phyloP scores from a whole-genome alignment of 37 sponge, comb jelly and placozoan genomes.

The Haliclona indistincta region DNA sequence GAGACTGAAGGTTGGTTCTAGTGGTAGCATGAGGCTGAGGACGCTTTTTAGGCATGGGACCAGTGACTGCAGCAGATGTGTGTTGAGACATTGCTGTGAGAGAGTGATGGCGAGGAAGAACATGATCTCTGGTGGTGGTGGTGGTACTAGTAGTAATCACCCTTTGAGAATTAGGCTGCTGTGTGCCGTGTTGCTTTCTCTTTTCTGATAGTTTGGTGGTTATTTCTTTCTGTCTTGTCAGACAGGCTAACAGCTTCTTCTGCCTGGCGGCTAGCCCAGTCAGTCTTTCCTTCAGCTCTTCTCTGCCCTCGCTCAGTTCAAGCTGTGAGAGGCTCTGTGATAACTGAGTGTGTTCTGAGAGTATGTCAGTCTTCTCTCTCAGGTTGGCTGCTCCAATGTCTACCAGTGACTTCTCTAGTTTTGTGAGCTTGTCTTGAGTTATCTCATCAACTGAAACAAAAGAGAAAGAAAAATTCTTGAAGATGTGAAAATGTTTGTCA shows the following conservation, averaged over 20 bases:
- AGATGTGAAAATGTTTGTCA: no score
- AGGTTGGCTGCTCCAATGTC: conserved; percentile 22
- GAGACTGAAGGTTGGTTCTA: no score
- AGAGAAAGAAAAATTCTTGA: no score
- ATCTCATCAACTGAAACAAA: neutral
- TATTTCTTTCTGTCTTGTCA: conserved; percentile 54
- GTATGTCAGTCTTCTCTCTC: conserved; percentile 15
- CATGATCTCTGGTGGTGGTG: no score
- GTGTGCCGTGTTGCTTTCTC: no score
- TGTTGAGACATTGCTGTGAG: no score
- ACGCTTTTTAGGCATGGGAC: no score
- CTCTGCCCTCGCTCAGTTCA: neutral
- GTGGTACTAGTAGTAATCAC: no score
- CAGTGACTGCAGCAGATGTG: no score
- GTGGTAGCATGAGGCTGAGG: no score
- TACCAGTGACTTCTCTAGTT: conserved; percentile 21
- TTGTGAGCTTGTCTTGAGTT: neutral
- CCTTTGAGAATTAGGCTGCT: no score
- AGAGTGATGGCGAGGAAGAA: no score
- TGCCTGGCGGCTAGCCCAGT: conserved; percentile 16
- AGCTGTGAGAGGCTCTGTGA: conserved; percentile 7
- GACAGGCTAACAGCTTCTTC: conserved; percentile 37
- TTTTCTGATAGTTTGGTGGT: conserved; percentile 12
- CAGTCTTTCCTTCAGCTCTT: conserved; percentile 26
- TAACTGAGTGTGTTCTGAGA: neutral